A percentile compares a stretch with the other conserved stretches of the same genome.
Conservation (phyloP, 2,797 vertebrate genomes). For the Chrosomus eos region DNA sequence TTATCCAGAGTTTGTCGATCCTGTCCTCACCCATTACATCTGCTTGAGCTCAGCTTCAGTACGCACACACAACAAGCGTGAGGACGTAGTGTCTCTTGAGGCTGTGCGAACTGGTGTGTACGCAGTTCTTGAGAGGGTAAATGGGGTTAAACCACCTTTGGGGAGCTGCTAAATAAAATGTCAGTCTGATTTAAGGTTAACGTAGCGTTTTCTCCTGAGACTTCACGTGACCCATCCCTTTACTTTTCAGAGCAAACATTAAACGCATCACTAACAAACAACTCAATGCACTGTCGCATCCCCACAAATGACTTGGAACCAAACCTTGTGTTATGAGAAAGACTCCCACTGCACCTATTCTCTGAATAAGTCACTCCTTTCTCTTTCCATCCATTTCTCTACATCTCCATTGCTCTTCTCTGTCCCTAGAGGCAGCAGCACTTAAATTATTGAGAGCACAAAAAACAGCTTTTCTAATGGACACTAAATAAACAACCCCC, state of each 20-base stretch:
- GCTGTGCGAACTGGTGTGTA: constrained; percentile 4
- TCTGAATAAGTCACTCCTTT: constrained; percentile 41
- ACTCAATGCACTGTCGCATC: not conserved
- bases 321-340: constrained; percentile 6
- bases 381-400: constrained; percentile 32
- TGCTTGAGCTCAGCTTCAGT: not conserved
- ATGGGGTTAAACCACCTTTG: constrained; percentile 39
- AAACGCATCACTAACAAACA: constrained; percentile 26
- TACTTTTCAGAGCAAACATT: constrained; percentile 23
- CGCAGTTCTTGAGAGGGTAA: constrained; percentile 17
- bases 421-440: constrained; percentile 72
- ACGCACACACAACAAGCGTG: not conserved
- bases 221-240: constrained; percentile 28
- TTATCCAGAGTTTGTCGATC: constrained; percentile 59
- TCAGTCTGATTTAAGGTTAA: constrained; percentile 41
- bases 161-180: constrained; percentile 41
- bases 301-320: constrained; percentile 10
- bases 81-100: constrained; percentile 13
- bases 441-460: constrained; percentile 83
- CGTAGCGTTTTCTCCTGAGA: constrained; percentile 35
- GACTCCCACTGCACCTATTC: not conserved
- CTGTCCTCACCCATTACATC: constrained; percentile 56
- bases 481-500: constrained; percentile 80
- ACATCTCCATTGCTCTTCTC: constrained; percentile 61
- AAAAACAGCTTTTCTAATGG: constrained; percentile 80